Percentiles rank a stretch among this genome's conserved stretches.
Evolutionary conservation across 2,888 invertebrate genomes (phyloP).

Genomic region (Drosophila austrosaltans): DNA sequence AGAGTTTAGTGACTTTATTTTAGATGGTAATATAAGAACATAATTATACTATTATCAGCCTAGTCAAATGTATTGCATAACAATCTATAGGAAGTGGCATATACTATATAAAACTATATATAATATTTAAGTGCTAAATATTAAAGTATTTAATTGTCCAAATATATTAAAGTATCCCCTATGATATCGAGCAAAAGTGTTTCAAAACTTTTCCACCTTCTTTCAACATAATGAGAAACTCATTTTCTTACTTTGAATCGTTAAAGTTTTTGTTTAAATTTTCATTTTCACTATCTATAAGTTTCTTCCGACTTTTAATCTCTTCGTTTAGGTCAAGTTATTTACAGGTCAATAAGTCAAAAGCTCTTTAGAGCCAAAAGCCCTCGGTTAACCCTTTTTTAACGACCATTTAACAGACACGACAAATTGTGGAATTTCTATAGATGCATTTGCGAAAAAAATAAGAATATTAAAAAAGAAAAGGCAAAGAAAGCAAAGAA

Average conservation of each 20-base stretch:
- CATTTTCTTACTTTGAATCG: neutral
- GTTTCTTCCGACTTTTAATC: constrained; percentile 36
- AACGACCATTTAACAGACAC: constrained; percentile 60
- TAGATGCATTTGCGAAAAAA: constrained; percentile 40
- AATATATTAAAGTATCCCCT: too few relatives aligned
- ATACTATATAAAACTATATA: too few relatives aligned
- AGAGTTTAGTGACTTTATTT: neutral
- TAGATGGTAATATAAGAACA: neutral
- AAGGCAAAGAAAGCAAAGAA: constrained; percentile 37
- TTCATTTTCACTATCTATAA: constrained; percentile 8
- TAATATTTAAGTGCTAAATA: too few relatives aligned
- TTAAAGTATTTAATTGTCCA: too few relatives aligned
- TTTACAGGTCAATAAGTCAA: constrained; percentile 51
- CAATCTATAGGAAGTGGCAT: too few relatives aligned
- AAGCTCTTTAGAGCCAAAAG: constrained; percentile 40
- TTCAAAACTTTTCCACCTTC: too few relatives aligned
- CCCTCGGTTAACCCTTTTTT: constrained; percentile 30
- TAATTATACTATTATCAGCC: too few relatives aligned
- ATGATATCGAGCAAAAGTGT: too few relatives aligned
- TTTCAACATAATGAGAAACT: too few relatives aligned
- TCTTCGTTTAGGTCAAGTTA: constrained; percentile 47
- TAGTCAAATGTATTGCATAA: too few relatives aligned
- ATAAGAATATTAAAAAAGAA: constrained; percentile 36
- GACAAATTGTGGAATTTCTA: constrained; percentile 44
- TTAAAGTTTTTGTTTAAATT: neutral